Base-by-base conservation (phyloP, 2,797 vertebrate species). In the Spinibarbus caldwelli region DNA sequence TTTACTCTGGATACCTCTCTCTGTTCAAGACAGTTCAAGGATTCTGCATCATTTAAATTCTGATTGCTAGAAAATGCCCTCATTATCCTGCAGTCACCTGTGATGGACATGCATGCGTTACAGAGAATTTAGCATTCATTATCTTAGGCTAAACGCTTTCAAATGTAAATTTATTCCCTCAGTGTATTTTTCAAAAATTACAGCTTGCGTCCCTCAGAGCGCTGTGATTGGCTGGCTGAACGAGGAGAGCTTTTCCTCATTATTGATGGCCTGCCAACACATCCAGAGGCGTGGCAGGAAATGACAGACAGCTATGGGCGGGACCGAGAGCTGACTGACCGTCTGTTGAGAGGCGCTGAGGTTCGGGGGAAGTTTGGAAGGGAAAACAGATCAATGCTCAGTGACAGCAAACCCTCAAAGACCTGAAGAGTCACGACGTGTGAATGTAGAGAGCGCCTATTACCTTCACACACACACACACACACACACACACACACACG, bases 251-350 rank as follows among this genome's bases (percentile, higher is more conserved):
- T 80, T 87, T 79, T 84, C 26, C 29, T 83, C 82, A 2, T 41
- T 73, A 86, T 31, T 75, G 80, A 85, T 26, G 6, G 71, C 23
- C 80, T 86, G 80, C 76, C 85, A 77, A 76, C 75, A 85, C 2
- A 41, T 84, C 86, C 75, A 64, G 68, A 45, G 85, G 89, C 77
- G 85, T 67, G 86, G 86, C 12, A 45, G 71, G 64, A 52, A 72
- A 87, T 93, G 91, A 94, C 92, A 75, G 89, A 95, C 92, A 85
- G 87, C 15, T 14, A 45, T 71, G 83, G 86, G 88, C 71, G 83
- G 83, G 86, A 9, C 54, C 71, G 76, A 15, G 72, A 84, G 52
- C 78, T 90, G 89, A 91, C 89, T 87, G 86, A 94, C 86, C 91
- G 92, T 90, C 90, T 88, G 92, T 89, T 90, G 89, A 90, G 87